A percentile compares a stretch with the other conserved stretches of the same genome.
Evolutionary conservation across 2,888 invertebrate species (phyloP).

Genomic region (Nomada goodeniana): DNA sequence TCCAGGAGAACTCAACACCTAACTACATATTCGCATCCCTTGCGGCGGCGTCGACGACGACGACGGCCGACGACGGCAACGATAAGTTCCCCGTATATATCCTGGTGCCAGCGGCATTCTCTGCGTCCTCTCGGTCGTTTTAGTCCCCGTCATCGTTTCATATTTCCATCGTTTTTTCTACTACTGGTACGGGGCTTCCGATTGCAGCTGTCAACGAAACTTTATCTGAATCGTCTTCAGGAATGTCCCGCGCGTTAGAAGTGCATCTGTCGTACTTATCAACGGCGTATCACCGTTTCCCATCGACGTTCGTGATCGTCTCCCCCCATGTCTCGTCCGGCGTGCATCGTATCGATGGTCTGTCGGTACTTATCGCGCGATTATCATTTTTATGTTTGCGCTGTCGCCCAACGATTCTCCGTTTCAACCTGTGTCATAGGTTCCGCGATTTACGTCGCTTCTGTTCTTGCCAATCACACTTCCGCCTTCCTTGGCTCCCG

Average conservation of each 20-base stretch:
- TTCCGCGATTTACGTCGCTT: too few relatives aligned
- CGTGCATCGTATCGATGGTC: not conserved
- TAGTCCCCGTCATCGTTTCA: conserved; percentile 14
- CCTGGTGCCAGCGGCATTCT: conserved; percentile 7
- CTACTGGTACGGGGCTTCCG: not conserved
- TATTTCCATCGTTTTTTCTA: not conserved
- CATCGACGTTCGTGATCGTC: conserved; percentile 9
- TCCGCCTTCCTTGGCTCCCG: too few relatives aligned
- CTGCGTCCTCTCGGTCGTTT: conserved; percentile 11
- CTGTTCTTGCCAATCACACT: too few relatives aligned
- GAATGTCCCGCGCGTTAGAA: conserved; percentile 16
- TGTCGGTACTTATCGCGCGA: not conserved
- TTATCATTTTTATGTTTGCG: not conserved
- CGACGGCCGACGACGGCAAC: conserved; percentile 32
- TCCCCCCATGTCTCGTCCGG: not conserved
- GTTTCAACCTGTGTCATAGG: too few relatives aligned
- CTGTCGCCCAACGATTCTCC: too few relatives aligned
- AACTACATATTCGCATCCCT: conserved; percentile 74
- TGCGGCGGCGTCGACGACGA: conserved; percentile 51
- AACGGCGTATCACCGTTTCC: not conserved
- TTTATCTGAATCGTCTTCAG: not conserved
- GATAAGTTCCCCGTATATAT: conserved; percentile 17
- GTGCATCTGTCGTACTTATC: conserved; percentile 4
- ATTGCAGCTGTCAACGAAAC: conserved; percentile 13
- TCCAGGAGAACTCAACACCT: conserved; percentile 76